These are phyloP conservation scores for Bombus sibiricus DNA, from an alignment of 1,140 invertebrate genomes.

Conservation along the genomic window DNA sequence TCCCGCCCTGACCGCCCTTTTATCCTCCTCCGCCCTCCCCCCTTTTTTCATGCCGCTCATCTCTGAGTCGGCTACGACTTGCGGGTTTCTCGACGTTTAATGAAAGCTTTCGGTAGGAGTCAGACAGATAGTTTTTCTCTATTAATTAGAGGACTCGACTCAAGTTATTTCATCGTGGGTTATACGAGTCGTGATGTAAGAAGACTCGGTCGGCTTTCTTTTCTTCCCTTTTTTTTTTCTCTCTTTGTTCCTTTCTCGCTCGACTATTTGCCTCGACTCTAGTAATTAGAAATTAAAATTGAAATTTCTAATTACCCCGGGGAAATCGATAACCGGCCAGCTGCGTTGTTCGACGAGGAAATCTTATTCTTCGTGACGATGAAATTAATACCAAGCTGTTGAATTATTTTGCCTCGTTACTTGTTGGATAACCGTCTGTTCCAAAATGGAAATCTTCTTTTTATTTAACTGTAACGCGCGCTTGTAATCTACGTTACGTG, in stretches of 20 bases:
- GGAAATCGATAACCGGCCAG: conserved; percentile 32
- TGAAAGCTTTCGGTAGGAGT: conserved; percentile 51
- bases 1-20: not conserved
- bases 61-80: not conserved
- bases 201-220: not conserved
- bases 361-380: conserved; percentile 16
- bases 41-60: conserved; percentile 31
- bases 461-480: not conserved
- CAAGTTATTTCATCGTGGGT: conserved; percentile 12
- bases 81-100: conserved; percentile 52
- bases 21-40: not conserved
- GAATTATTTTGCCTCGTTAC: conserved; percentile 14
- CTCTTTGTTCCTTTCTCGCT: conserved; percentile 19
- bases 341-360: not conserved
- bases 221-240: not conserved
- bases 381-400: conserved; percentile 27
- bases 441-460: not conserved
- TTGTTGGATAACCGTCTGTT: not conserved
- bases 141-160: conserved; percentile 46
- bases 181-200: conserved; percentile 1
- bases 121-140: conserved; percentile 37
- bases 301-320: conserved; percentile 37
- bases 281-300: conserved; percentile 49
- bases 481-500: not conserved
- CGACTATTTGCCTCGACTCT: not conserved